phyloP scores from a whole-genome alignment of 2,888 invertebrate species.

The Xanthia icteritia region DNA sequence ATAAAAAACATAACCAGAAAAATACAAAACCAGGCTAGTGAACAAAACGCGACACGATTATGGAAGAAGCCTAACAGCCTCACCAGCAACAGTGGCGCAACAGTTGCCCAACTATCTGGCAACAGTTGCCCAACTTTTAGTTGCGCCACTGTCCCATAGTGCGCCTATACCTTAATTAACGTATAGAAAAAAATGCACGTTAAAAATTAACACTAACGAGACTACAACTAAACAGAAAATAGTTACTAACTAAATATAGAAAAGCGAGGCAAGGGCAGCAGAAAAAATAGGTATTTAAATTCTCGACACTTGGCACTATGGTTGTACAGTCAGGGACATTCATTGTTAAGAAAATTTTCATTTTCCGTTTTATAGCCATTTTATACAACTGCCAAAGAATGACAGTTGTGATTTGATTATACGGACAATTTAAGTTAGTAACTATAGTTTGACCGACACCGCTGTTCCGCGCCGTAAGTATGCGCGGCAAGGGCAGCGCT shows the following conservation, averaged over 20 bases:
- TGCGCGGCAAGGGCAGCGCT: too few relatives aligned
- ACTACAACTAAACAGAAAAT: slow-evolving; percentile 62
- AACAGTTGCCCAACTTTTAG: slow-evolving; percentile 1
- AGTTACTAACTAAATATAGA: slow-evolving; percentile 56
- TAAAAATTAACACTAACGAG: slow-evolving; percentile 67
- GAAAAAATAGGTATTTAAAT: background rate
- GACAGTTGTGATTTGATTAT: background rate
- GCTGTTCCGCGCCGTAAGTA: too few relatives aligned
- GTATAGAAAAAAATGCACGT: slow-evolving; percentile 67
- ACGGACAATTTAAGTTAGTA: too few relatives aligned
- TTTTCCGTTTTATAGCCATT: background rate
- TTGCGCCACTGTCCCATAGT: slow-evolving; percentile 29
- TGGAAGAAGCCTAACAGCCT: slow-evolving; percentile 52
- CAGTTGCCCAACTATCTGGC: slow-evolving; percentile 7
- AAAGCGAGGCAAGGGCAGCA: slow-evolving; percentile 40
- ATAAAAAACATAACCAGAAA: slow-evolving; percentile 57
- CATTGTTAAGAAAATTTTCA: background rate
- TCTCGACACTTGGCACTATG: background rate
- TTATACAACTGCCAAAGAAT: too few relatives aligned
- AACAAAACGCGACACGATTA: slow-evolving; percentile 53
- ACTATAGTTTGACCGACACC: too few relatives aligned
- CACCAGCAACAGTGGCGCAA: slow-evolving; percentile 51
- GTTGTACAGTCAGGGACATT: background rate
- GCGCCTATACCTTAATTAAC: slow-evolving; percentile 57
- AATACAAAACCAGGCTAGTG: slow-evolving; percentile 48